Conservation (phyloP, 2,797 vertebrate genomes). For the Valencia hispanica region DNA sequence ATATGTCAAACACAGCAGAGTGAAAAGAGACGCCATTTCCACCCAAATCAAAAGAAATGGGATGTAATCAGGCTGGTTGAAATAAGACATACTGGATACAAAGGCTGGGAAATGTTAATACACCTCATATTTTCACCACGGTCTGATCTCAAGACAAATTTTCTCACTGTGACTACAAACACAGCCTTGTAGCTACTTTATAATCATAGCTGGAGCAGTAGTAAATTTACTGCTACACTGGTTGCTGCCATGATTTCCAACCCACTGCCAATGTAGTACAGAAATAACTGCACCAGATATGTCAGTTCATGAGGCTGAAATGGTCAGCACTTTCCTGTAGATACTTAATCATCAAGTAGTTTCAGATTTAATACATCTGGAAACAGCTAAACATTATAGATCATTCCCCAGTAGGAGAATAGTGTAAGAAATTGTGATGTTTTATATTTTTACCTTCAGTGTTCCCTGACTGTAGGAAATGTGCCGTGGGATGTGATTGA, state of each 20-base stretch:
- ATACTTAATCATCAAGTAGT: constrained; percentile 76
- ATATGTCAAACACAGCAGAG: constrained; percentile 94
- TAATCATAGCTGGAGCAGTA: constrained; percentile 40
- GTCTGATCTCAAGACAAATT: constrained; percentile 45
- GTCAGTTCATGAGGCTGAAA: constrained; percentile 72
- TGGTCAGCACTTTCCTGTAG: constrained; percentile 78
- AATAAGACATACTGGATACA: constrained; percentile 57
- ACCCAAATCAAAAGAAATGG: constrained; percentile 69
- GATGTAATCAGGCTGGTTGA: constrained; percentile 48
- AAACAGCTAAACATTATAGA: constrained; percentile 76
- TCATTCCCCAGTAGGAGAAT: constrained; percentile 72
- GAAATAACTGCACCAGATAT: constrained; percentile 79
- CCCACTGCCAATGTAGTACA: constrained; percentile 48
- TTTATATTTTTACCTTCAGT: constrained; percentile 70
- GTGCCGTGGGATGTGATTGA: constrained; percentile 70
- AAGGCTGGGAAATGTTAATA: constrained; percentile 41
- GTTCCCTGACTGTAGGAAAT: constrained; percentile 69
- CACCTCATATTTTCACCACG: constrained; percentile 36
- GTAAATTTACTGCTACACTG: constrained; percentile 63
- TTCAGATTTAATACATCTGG: constrained; percentile 77
- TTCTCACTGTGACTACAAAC: constrained; percentile 33
- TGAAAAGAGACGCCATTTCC: constrained; percentile 84
- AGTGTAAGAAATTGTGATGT: constrained; percentile 59
- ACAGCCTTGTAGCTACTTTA: constrained; percentile 48
- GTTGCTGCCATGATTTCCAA: constrained; percentile 62